A percentile compares a stretch with the other conserved stretches of the same genome.
These are phyloP conservation scores for Petromus typicus DNA, from an alignment of 2,113 vertebrate species.

Conservation along the genomic window DNA sequence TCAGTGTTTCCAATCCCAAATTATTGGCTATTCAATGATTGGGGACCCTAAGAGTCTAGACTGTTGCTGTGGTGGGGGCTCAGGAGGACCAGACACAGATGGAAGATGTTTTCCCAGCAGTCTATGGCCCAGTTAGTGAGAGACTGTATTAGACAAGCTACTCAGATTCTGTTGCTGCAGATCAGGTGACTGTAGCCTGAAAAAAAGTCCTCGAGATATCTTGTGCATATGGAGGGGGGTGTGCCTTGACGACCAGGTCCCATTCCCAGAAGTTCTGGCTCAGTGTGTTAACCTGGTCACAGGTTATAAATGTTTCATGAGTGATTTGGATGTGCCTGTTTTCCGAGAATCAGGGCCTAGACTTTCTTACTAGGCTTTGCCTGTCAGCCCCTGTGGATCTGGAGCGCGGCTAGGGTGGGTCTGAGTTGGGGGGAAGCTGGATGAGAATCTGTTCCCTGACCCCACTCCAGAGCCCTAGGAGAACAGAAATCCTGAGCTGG, in stretches of 20 bases:
- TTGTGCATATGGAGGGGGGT: accelerated
- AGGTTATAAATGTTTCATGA: background rate
- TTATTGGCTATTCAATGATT: background rate
- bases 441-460: background rate
- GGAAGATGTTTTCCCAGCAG: background rate
- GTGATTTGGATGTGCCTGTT: background rate
- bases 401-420: background rate
- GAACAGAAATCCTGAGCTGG: background rate
- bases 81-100: background rate
- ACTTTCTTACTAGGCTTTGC: background rate
- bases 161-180: background rate
- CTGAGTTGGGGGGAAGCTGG: background rate
- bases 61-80: background rate
- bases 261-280: background rate
- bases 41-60: background rate
- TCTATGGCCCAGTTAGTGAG: background rate
- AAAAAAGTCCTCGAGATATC: background rate
- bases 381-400: background rate
- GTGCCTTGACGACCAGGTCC: background rate
- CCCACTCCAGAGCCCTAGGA: background rate
- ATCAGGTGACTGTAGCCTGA: background rate
- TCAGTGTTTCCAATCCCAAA: background rate
- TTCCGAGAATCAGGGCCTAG: background rate
- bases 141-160: background rate
- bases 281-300: background rate